A percentile compares a stretch with the other conserved stretches of the same genome.
Conservation (phyloP, 2,797 vertebrate genomes). For the Hephaestus fuliginosus region DNA sequence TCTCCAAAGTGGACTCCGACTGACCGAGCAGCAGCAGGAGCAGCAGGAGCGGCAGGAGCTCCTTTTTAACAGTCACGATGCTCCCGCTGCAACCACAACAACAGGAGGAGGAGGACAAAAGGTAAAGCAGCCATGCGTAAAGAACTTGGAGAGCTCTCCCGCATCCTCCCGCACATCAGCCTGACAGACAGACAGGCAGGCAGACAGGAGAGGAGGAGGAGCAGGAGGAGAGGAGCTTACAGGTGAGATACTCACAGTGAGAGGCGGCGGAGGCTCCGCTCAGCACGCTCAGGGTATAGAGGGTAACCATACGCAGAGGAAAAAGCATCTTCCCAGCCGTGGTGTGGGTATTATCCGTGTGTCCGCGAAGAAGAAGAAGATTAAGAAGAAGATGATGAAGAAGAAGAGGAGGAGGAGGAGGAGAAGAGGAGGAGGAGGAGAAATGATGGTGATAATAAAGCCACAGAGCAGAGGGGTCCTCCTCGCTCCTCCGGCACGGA, state of each 20-base stretch:
- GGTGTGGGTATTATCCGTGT: constrained; percentile 64
- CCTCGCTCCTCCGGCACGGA: constrained; percentile 75
- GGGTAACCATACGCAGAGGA: constrained; percentile 61
- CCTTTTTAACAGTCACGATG: background rate
- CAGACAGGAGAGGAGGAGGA: too few species aligned
- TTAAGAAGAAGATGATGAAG: too few species aligned
- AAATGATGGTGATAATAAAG: too few species aligned
- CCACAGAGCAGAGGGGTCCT: constrained; percentile 57
- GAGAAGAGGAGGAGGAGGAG: too few species aligned
- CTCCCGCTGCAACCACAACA: background rate
- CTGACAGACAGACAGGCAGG: too few species aligned
- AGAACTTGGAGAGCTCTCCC: constrained; percentile 16
- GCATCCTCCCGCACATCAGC: too few species aligned
- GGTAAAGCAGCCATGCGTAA: constrained; percentile 9
- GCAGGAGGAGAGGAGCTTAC: constrained; percentile 29
- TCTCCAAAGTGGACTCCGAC: background rate
- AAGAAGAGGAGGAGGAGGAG: too few species aligned
- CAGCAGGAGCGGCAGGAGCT: background rate
- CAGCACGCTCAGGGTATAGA: constrained; percentile 71
- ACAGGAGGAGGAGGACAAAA: background rate
- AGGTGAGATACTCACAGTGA: constrained; percentile 84
- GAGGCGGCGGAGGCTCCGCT: constrained; percentile 79
- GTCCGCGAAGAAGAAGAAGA: constrained; percentile 34
- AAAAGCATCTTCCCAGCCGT: constrained; percentile 77
- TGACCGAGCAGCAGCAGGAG: background rate